Evolutionary conservation across 2,797 vertebrate genomes (phyloP), one percentile per base, ranked within the genome.

Genomic region (Eulemur rubriventer): DNA sequence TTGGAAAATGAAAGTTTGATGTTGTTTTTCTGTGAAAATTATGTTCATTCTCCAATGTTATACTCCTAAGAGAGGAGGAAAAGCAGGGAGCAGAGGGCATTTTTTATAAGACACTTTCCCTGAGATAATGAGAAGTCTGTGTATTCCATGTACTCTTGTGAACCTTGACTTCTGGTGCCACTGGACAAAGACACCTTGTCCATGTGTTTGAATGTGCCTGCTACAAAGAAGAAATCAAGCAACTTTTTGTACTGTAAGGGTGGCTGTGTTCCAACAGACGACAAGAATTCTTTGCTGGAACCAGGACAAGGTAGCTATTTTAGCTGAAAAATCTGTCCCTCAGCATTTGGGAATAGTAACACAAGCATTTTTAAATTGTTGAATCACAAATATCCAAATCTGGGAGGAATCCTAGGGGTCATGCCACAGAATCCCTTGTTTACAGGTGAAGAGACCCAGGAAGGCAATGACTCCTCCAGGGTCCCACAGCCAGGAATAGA

Each of bases 1-100:
- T 97, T 96, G 93, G 96, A 95, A 97, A 97, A 97, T 46, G 96
- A 97, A 97, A 97, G 95, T 94, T 88, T 81, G 76, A 26, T 89
- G 75, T 69, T 95, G 50, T 89, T 97, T 96, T 89, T 65, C 73
- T 95, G 63, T 78, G 91, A 87, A 55, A 70, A 92, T 86, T 90
- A 72, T 92, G 87, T 94, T 81, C 75, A 67, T 67, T 63, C 41
- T 84, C 48, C 73, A 83, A 0, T n/a, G 85, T 83, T 55, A 35
- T 33, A 33, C n/a, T 78, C 38, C 79, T 59, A 52, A 94, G 41
- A 85, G 28, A 83, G 50, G 30, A 91, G 46, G 52, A 69, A 76
- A 69, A 83, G 41, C 30, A 70, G 78, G 48, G 52, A 86, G 24
- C 4, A 17, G 43, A 91, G 26, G 33, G 4, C 33, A 28, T 57